Percentiles rank a stretch among this genome's conserved stretches.
These are phyloP conservation scores for Lagorchestes hirsutus DNA, from an alignment of 2,797 vertebrate genomes.

Conservation along the genomic window DNA sequence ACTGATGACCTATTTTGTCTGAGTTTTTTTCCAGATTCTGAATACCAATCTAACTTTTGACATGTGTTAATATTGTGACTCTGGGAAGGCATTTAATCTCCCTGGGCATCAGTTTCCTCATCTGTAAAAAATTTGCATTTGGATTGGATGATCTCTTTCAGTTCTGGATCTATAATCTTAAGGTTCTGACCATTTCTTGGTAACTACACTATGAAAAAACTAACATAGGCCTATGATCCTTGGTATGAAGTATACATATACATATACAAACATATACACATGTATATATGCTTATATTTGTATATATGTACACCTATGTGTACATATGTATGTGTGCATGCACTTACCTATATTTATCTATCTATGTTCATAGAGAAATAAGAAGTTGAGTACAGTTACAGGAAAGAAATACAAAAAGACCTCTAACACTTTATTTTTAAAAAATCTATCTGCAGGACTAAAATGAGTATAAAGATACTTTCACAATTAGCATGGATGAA, in stretches of 20 bases:
- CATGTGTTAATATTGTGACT: too few species aligned
- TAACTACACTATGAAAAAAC: neutral
- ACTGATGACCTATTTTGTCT: neutral
- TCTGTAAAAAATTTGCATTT: neutral
- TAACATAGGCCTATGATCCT: neutral
- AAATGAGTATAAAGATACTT: neutral
- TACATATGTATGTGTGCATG: too few species aligned
- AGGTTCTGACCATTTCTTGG: neutral
- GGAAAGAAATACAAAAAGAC: neutral
- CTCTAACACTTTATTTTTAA: neutral
- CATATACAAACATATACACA: too few species aligned
- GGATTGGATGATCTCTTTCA: neutral
- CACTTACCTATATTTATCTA: too few species aligned
- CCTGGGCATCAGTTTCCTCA: too few species aligned
- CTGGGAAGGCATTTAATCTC: too few species aligned
- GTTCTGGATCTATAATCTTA: neutral
- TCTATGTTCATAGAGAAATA: neutral
- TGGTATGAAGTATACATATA: neutral
- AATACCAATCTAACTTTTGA: too few species aligned
- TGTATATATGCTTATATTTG: too few species aligned
- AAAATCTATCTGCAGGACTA: conserved; percentile 25
- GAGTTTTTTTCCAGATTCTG: neutral
- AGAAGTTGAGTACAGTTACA: conserved; percentile 24
- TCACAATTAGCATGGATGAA: neutral
- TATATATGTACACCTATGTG: too few species aligned